Evolutionary conservation across 1,140 invertebrate genomes (phyloP), one percentile per base, ranked within the genome.

Genomic region (Aphelinus certus): DNA sequence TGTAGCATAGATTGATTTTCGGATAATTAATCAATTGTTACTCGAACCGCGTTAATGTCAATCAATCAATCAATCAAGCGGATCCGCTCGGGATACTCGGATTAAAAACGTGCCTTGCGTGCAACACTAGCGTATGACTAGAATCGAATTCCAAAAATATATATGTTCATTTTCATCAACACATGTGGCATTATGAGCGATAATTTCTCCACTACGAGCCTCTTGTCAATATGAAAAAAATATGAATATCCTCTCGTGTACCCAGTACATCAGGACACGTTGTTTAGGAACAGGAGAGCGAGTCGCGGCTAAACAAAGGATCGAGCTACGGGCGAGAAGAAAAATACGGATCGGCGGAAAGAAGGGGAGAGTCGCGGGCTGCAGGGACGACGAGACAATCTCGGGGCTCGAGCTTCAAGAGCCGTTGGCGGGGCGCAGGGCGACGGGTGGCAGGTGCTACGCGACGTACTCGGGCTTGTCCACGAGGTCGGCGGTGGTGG

Each of bases 381-480:
- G 26, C 57, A 57, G 56, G 2, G 2, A 57, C 55, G 48, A 42
- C 45, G 47, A 49, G 58, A 57, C 45, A 49, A 49, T 5, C n/a
- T 3, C 5, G 3, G 58, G 45, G 26, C 26, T 26, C 26, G 26
- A 4, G 45, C 45, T 68, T 58, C 66, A 58, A 26, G 55, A 58
- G 53, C 55, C 53, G 42, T 57, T 56, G 56, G 43, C 55, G 48
- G 42, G 53, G 9, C n/a, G 10, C 68, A 4, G 26, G 7, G n/a
- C 63, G 61, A 63, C 72, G 47, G 76, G 69, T 10, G 63, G 49
- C 64, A 74, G 53, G 26, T 49, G 73, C 53, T 75, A 87, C 70
- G 83, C 84, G 68, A 87, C 82, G 76, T 88, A 88, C 56, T 88
- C 87, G 57, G 87, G 85, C 68, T 86, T 87, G 10, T 81, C 76